Evolutionary conservation across 2,888 invertebrate species (phyloP).

Genomic region (Ornithoptera alexandrae): DNA sequence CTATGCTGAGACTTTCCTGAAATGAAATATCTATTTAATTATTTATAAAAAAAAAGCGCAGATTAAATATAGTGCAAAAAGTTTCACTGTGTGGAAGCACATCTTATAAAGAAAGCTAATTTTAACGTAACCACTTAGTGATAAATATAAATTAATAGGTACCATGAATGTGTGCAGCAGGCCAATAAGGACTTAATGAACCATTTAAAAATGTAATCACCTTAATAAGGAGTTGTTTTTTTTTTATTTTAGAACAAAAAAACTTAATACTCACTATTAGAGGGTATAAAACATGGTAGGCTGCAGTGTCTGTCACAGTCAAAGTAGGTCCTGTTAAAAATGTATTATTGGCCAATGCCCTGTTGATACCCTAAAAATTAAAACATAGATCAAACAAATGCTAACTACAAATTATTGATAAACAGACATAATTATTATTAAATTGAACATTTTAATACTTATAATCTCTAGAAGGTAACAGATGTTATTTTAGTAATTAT

Average conservation of each 20-base stretch:
- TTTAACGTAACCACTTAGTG: too few species aligned
- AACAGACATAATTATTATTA: background rate
- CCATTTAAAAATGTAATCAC: too few species aligned
- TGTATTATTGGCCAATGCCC: conserved; percentile 56
- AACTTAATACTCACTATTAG: conserved; percentile 78
- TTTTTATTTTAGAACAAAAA: background rate
- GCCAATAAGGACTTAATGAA: too few species aligned
- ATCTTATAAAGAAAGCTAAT: too few species aligned
- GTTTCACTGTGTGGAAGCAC: too few species aligned
- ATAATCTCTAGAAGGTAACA: too few species aligned
- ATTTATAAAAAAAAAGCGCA: conserved; percentile 17
- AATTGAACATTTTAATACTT: background rate
- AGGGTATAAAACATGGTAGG: conserved; percentile 84
- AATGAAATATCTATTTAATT: conserved; percentile 44
- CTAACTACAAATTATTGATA: background rate
- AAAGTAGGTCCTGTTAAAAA: conserved; percentile 64
- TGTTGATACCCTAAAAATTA: conserved; percentile 66
- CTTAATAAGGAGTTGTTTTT: too few species aligned
- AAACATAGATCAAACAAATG: background rate
- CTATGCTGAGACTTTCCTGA: conserved; percentile 81
- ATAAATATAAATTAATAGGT: too few species aligned
- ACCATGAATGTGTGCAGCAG: too few species aligned
- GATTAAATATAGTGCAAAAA: background rate
- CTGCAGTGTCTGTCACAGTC: conserved; percentile 84
- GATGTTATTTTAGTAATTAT: too few species aligned